A percentile compares a stretch with the other conserved stretches of the same genome.
Evolutionary conservation across 2,888 invertebrate species (phyloP).

Genomic region (Smittia sp.): DNA sequence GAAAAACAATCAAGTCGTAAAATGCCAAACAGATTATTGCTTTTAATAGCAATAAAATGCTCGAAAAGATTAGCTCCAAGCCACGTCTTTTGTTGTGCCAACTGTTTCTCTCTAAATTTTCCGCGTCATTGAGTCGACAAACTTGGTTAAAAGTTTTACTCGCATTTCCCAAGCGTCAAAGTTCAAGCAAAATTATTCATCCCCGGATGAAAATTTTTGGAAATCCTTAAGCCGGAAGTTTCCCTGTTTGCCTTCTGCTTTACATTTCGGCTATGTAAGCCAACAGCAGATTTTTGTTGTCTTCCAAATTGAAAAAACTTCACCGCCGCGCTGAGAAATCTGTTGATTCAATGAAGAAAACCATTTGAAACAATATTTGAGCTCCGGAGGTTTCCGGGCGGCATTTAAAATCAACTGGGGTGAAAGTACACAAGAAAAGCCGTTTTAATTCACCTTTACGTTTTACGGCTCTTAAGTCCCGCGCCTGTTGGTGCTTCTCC

Average conservation of each 20-base stretch:
- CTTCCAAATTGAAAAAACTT: neutral
- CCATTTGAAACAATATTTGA: slow-evolving; percentile 21
- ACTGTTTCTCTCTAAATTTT: no score
- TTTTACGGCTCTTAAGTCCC: neutral
- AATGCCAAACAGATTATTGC: neutral
- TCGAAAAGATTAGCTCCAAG: neutral
- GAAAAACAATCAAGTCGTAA: neutral
- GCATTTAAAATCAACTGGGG: neutral
- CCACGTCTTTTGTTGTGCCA: no score
- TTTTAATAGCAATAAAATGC: slow-evolving; percentile 9
- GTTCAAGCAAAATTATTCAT: no score
- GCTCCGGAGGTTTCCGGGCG: neutral
- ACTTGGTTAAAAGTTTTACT: no score
- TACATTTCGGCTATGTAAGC: neutral
- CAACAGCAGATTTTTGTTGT: neutral
- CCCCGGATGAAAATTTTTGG: no score
- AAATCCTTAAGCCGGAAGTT: neutral
- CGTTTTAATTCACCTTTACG: slow-evolving; percentile 14
- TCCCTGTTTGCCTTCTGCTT: neutral
- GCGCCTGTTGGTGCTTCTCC: neutral
- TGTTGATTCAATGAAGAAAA: slow-evolving; percentile 19
- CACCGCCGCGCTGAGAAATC: neutral
- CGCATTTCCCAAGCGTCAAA: no score
- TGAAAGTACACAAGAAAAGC: slow-evolving; percentile 10
- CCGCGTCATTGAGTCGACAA: no score